Conservation (phyloP, 2,888 invertebrate species). For the Sminthurinus aureus region DNA sequence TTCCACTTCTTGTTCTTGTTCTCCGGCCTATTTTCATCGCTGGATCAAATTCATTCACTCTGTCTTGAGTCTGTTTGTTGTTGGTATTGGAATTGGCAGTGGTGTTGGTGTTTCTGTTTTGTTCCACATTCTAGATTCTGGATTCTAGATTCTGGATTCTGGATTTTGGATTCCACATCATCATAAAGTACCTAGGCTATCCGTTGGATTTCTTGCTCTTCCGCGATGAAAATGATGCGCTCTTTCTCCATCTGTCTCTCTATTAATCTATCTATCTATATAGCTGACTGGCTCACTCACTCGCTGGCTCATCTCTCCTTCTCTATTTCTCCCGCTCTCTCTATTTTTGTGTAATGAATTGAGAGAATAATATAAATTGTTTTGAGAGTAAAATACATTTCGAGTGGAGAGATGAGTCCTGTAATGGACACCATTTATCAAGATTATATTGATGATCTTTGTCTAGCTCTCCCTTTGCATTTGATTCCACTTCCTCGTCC, state of each 20-base stretch:
- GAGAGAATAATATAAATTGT: slow-evolving; percentile 12
- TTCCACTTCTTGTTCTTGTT: no score
- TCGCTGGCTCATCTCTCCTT: not conserved
- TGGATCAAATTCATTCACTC: no score
- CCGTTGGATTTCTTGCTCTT: no score
- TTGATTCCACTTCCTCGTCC: no score
- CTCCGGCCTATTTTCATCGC: no score
- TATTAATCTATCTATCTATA: not conserved
- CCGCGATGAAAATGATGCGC: no score
- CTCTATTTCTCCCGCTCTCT: not conserved
- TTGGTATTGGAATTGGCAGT: not conserved
- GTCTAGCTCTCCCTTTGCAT: no score
- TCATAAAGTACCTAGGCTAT: no score
- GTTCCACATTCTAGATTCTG: not conserved
- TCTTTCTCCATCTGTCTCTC: not conserved
- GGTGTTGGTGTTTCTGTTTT: not conserved
- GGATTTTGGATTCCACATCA: not conserved
- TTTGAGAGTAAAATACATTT: slow-evolving; percentile 2
- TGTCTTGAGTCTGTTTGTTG: no score
- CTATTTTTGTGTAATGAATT: not conserved
- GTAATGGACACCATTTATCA: slow-evolving; percentile 27
- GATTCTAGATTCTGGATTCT: not conserved
- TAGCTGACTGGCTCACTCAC: not conserved
- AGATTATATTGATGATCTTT: slow-evolving; percentile 19
- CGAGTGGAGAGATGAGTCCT: slow-evolving; percentile 19